phyloP scores from a whole-genome alignment of 2,888 invertebrate genomes.

The Perizoma affinitatum region DNA sequence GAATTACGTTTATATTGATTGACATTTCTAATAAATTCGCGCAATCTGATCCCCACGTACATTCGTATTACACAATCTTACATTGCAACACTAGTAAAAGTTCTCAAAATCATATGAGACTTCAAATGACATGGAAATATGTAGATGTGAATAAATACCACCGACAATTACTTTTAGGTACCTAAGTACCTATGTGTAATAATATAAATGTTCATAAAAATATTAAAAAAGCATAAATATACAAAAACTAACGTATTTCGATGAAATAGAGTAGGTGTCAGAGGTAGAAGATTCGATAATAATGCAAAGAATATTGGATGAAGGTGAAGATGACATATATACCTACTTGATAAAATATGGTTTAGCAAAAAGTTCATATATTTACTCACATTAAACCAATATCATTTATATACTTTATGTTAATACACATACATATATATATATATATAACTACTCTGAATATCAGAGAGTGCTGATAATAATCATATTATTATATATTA shows the following conservation, averaged over 20 bases:
- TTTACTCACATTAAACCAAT: too few species aligned
- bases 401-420: not conserved
- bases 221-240: not conserved
- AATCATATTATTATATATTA: too few species aligned
- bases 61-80: conserved; percentile 29
- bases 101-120: conserved; percentile 17
- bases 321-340: not conserved
- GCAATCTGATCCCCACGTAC: conserved; percentile 54
- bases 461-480: not conserved
- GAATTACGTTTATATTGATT: conserved; percentile 38
- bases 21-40: conserved; percentile 59
- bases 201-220: not conserved
- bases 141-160: too few species aligned
- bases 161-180: too few species aligned
- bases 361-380: not conserved
- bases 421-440: too few species aligned
- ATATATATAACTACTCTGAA: conserved; percentile 1
- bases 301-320: conserved; percentile 14
- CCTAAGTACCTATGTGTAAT: too few species aligned
- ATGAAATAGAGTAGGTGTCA: conserved; percentile 6
- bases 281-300: conserved; percentile 48
- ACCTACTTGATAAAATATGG: conserved; percentile 4
- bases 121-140: not conserved
- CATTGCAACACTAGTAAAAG: conserved; percentile 17
- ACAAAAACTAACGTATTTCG: not conserved